Percentiles rank a stretch among this genome's conserved stretches.
phyloP scores from a whole-genome alignment of 2,113 vertebrate genomes.

The Lycaon pictus region DNA sequence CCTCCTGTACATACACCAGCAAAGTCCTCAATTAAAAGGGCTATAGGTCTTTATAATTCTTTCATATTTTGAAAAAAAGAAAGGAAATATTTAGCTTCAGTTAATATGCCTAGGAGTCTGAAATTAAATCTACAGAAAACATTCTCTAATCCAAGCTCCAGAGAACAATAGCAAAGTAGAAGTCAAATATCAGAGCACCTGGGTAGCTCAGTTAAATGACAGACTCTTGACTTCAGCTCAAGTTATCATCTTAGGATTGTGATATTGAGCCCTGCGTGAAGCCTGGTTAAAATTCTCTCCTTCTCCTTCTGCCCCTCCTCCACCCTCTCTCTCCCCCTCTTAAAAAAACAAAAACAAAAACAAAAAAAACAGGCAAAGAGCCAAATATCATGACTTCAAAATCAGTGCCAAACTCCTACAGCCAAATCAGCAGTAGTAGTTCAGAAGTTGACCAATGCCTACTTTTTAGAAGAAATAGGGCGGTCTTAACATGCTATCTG shows the following conservation, averaged over 20 bases:
- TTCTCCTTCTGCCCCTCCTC: background rate
- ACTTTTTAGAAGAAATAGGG: slow-evolving; percentile 14
- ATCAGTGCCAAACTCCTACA: background rate
- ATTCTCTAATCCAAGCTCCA: background rate
- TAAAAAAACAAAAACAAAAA: background rate
- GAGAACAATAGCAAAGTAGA: background rate
- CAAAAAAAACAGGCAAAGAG: background rate
- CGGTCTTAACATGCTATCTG: background rate
- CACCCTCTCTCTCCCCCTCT: background rate
- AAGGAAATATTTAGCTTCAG: background rate
- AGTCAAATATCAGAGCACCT: background rate
- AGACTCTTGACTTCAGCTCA: background rate
- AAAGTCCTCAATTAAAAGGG: background rate
- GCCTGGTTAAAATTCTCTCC: background rate
- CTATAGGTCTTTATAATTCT: background rate
- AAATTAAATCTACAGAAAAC: slow-evolving; percentile 3
- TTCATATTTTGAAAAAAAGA: slow-evolving; percentile 32
- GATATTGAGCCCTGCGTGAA: background rate
- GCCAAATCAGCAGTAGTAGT: background rate
- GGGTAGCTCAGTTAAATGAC: background rate
- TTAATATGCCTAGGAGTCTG: background rate
- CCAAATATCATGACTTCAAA: slow-evolving; percentile 20
- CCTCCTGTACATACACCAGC: background rate
- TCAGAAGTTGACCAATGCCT: background rate
- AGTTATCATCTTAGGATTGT: background rate